Base-by-base conservation (phyloP, 2,888 invertebrate genomes). In the Parochlus steinenii region DNA sequence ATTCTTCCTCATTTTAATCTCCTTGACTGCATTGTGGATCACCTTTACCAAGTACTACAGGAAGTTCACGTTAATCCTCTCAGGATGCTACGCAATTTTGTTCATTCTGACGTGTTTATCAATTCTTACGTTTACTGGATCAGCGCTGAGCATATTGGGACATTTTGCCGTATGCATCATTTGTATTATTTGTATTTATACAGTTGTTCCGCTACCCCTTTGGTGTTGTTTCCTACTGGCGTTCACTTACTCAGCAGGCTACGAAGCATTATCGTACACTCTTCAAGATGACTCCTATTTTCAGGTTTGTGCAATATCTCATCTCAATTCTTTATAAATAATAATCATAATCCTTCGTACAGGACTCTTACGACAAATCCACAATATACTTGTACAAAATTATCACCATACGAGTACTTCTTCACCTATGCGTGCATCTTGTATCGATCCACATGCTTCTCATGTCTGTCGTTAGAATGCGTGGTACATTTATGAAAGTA, bases 401-500 rank as follows among this genome's bases (percentile, higher is more conserved):
- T 44, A 62, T 79, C 48, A 63, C 71, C 42, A 69, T 80, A 20
- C 67, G 85, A 48, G 63, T 81, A 40, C 62, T 92, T 43, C 71
- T 87, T 43, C 93, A 93, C 52, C 52, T 86, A 32, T 83, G 86
- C 56, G 80, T 90, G 42, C 93, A 95, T 59, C 61, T 90, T 40
- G 82, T 95, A 43, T 92, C 93, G 39, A 66, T 90, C 43, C 92
- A 93, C 61, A 85, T 93, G 49, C 74, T 86, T 51, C 70, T 93
- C 45, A 90, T 93, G 83, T 83, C 80, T 35, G 74, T 82, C 56
- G 89, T 92, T 11, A 71, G 92, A 45, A 85, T 87, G 75, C 70
- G 92, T 35, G 92, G 90, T 46, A 93, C 92, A 5, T 93, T 93
- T 58, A 87, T 92, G 79, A 90, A 92, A 65, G 89, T 81, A 33